These are phyloP conservation scores for Rotaria socialis DNA, from an alignment of 2,888 invertebrate species.

Conservation along the genomic window DNA sequence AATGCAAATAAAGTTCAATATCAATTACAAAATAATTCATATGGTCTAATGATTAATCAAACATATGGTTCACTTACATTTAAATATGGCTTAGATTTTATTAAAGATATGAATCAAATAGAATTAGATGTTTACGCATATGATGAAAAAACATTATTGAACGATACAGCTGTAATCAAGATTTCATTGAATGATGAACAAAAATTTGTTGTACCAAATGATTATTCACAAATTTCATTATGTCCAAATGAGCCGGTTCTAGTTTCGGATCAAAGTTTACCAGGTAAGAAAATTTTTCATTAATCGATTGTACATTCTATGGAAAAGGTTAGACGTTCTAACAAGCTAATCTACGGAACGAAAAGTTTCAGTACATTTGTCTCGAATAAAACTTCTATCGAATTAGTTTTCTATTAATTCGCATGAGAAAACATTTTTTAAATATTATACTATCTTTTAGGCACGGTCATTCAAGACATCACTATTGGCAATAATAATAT, in stretches of 20 bases:
- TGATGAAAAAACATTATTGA: neutral
- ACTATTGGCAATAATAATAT: neutral
- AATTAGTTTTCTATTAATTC: no score
- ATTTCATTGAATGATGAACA: neutral
- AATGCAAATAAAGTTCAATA: neutral
- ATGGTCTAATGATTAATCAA: neutral
- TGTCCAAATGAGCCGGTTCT: neutral
- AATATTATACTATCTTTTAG: neutral
- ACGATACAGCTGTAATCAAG: neutral
- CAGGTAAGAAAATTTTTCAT: neutral
- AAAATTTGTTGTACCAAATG: neutral
- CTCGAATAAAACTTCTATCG: no score
- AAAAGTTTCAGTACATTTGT: no score
- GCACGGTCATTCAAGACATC: slow-evolving; percentile 1
- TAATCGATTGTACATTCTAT: neutral
- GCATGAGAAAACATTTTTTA: no score
- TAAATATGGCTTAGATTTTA: neutral
- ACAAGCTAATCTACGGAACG: no score
- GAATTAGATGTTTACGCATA: neutral
- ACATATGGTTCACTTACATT: neutral
- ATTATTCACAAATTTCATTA: neutral
- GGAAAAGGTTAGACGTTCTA: no score
- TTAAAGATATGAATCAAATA: neutral
- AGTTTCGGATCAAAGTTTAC: slow-evolving; percentile 25
- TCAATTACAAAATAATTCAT: neutral